phyloP scores from a whole-genome alignment of 2,888 invertebrate genomes.

The Aphidoletes aphidimyza region DNA sequence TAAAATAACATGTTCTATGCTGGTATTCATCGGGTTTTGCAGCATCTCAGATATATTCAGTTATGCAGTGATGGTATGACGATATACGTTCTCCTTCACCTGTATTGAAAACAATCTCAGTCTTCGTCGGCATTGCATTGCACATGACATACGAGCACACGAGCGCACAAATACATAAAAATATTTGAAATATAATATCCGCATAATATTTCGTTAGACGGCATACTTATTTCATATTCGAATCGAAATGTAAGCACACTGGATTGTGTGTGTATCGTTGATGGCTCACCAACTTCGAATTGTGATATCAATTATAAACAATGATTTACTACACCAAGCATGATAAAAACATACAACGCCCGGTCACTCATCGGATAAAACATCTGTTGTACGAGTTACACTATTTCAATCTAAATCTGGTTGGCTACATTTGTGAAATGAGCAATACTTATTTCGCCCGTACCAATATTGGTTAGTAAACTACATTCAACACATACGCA shows the following conservation, averaged over 20 bases:
- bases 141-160: neutral
- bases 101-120: neutral
- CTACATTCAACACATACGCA: slow-evolving; percentile 22
- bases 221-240: neutral
- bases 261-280: slow-evolving; percentile 13
- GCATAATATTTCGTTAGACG: too few species aligned
- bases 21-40: slow-evolving; percentile 12
- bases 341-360: neutral
- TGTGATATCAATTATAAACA: neutral
- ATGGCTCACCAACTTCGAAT: neutral
- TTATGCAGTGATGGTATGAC: neutral
- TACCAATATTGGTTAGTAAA: too few species aligned
- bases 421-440: slow-evolving; percentile 27
- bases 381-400: slow-evolving; percentile 3
- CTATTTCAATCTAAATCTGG: slow-evolving; percentile 8
- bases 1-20: slow-evolving; percentile 25
- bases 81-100: neutral
- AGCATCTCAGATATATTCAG: neutral
- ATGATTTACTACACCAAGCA: slow-evolving; percentile 1
- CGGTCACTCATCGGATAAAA: neutral
- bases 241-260: neutral
- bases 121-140: neutral
- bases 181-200: slow-evolving; percentile 7
- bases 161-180: neutral
- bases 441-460: too few species aligned